Percentiles rank a stretch among this genome's conserved stretches.
phyloP scores from a whole-genome alignment of 2,888 invertebrate genomes.

The Dolomedes plantarius region DNA sequence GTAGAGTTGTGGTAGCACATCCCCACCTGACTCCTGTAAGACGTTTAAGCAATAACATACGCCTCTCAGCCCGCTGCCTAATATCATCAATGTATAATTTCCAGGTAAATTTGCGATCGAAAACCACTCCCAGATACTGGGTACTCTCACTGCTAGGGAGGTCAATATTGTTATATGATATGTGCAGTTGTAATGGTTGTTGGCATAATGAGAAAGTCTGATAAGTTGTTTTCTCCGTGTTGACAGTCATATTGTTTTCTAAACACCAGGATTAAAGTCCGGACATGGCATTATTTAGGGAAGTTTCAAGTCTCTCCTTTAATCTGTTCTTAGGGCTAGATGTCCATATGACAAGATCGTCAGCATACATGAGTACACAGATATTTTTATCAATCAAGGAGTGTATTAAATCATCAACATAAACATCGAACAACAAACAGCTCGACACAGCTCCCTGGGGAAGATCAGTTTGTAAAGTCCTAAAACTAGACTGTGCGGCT shows the following conservation, averaged over 20 bases:
- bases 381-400: neutral
- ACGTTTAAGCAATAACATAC: conserved; percentile 7
- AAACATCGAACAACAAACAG: neutral
- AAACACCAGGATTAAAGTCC: conserved; percentile 6
- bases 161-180: neutral
- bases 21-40: conserved; percentile 3
- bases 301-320: neutral
- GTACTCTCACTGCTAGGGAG: neutral
- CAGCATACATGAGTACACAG: neutral
- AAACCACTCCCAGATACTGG: neutral
- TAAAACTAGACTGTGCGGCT: neutral
- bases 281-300: conserved; percentile 10
- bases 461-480: neutral
- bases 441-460: neutral
- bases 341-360: neutral
- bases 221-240: conserved; percentile 19
- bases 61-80: neutral
- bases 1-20: neutral
- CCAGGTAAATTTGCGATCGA: no score
- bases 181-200: neutral
- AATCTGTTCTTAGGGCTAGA: neutral
- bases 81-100: no score
- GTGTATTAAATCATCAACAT: neutral
- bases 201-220: conserved; percentile 12
- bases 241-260: conserved; percentile 25